Conservation (phyloP, 2,113 vertebrate genomes). For the Anguilla japonica region DNA sequence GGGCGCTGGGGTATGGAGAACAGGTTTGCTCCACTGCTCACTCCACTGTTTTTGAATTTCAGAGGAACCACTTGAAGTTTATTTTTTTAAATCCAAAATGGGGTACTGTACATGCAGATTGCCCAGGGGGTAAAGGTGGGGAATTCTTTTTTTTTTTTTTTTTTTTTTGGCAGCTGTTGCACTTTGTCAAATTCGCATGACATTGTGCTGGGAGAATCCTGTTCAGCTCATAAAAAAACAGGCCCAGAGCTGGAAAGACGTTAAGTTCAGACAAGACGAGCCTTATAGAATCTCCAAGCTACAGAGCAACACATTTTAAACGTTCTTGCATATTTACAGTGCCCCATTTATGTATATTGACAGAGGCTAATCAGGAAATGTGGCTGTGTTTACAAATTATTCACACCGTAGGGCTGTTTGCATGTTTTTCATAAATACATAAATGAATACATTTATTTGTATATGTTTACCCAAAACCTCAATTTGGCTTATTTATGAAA, state of each 20-base stretch:
- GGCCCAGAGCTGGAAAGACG: conserved; percentile 8
- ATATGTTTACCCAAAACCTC: neutral
- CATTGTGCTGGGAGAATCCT: neutral
- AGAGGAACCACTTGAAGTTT: conserved; percentile 19
- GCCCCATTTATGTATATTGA: neutral
- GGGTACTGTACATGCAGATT: neutral
- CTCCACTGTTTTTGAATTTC: neutral
- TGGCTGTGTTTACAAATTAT: neutral
- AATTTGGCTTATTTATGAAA: neutral
- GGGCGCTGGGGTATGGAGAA: neutral
- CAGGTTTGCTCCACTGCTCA: neutral
- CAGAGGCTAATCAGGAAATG: conserved; percentile 3
- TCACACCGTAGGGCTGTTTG: conserved; percentile 8
- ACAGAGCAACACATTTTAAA: neutral
- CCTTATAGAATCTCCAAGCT: neutral
- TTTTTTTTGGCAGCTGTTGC: conserved; percentile 10
- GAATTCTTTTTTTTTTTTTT: neutral
- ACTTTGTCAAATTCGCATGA: conserved; percentile 17
- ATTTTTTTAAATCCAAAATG: conserved; percentile 12
- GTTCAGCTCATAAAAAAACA: neutral
- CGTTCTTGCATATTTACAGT: neutral
- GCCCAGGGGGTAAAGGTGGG: conserved; percentile 8
- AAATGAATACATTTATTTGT: neutral
- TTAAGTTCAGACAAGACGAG: neutral
- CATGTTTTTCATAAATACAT: conserved; percentile 6